Evolutionary conservation across 2,113 vertebrate species (phyloP), one percentile per base, ranked within the genome.

Genomic region (Todiramphus saurophagus): DNA sequence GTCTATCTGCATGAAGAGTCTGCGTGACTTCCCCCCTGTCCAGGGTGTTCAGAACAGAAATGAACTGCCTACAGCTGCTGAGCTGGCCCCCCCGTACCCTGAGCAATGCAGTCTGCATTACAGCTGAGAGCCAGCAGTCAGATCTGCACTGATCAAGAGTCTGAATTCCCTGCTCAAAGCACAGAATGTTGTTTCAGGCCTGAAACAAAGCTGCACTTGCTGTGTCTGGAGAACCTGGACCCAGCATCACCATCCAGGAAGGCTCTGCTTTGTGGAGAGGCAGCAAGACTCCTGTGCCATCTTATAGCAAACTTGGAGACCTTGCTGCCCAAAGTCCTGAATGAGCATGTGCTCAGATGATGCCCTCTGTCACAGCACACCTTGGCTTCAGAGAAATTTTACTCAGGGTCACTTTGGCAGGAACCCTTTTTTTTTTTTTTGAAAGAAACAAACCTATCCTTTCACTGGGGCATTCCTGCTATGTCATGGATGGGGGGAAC

Each of bases 221-320:
- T 83, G 27, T 16, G 28, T 13, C 73, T 73, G 44, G 43, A 83
- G 30, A 87, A 50, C 15, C 44, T 30, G 35, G n/a, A 67, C 5
- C 39, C 30, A 64, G 9, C 7, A 8, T 6, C 15, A 5, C 8
- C 21, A 63, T 51, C 63, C 78, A 77, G 41, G 60, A 66, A 83
- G 83, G 81, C 91, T 94, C 90, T 88, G 27, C 39, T 94, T 60
- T 64, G 51, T 19, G 77, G 68, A 91, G 73, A 91, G 28, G 21
- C 59, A 59, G 25, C 35, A 51, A 43, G 20, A 56, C 64, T 94
- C 92, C 51, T 84, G 10, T 12, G 88, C 89, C 64, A 67, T 92
- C 89, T 87, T 70, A 48, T 59, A 94, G 59, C 35, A 77, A 62
- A 69, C 64, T 31, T 75, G 48, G 67, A 70, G 69, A 73, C 72